Base-by-base conservation (phyloP, 2,888 invertebrate genomes). In the Gonocerus acuteangulatus region DNA sequence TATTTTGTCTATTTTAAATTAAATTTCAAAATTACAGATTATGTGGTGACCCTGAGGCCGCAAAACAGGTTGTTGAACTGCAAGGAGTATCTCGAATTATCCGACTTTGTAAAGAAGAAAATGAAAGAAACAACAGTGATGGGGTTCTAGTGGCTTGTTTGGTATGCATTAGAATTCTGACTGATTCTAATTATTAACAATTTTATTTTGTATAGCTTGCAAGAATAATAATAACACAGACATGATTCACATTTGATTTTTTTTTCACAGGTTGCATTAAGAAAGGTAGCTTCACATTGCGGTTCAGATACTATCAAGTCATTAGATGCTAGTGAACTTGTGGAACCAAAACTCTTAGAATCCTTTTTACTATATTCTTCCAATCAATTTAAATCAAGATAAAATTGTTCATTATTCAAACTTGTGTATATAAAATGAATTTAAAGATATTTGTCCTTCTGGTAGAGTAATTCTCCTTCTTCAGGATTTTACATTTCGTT, bases 281-380 rank as follows among this genome's bases (percentile, higher is more conserved):
- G 83, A 36, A 84, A 84, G 74, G 80, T 84, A 64, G 78, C 79
- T 34, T 77, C 80, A 42, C 73, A 76, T 42, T 81, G 81, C 71
- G 81, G 81, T 23, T 74, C 73, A 45, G 76, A 78, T 48, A 77
- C 80, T 16, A 74, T 80, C 56, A 74, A 76, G 66, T 72, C 75
- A 62, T 73, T 82, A 67, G 85, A 88, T 69, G 81, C 85, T 2
- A 81, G 83, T 61, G 87, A 89, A 69, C 78, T 89, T 73, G 81
- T 89, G 60, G 80, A 82, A 71, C 87, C 88, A 1, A 81, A 85
- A 70, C 75, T 89, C 11, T 80, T 88, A 75, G 89, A 89, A 71
- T 87, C 88, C 0, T 84, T 89, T 67, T 81, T 88, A 73, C 77
- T 86, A 36, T 89, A 87, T 73, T 87, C 89, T 0, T 82, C 86